Percentiles rank a stretch among this genome's conserved stretches.
These are phyloP conservation scores for Callosobruchus maculatus DNA, from an alignment of 2,888 invertebrate species.

Conservation along the genomic window DNA sequence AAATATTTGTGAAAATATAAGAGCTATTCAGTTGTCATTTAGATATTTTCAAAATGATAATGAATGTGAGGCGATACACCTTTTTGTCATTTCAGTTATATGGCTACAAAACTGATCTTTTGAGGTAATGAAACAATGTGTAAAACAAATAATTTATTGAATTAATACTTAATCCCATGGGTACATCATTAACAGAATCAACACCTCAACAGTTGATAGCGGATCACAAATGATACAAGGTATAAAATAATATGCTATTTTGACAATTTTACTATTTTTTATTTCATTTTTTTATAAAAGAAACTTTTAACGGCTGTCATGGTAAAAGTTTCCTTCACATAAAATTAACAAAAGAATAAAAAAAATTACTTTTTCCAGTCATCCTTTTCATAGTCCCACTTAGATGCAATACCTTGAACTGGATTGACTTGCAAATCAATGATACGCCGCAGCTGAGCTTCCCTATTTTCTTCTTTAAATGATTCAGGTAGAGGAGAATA, in stretches of 20 bases:
- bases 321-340: constrained; percentile 8
- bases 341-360: neutral
- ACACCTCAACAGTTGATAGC: neutral
- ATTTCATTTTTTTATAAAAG: constrained; percentile 10
- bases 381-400: constrained; percentile 70
- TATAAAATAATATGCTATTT: constrained; percentile 14
- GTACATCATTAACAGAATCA: neutral
- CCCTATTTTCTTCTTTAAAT: constrained; percentile 57
- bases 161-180: constrained; percentile 8
- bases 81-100: no score
- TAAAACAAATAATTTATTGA: neutral
- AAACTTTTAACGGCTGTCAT: constrained; percentile 17
- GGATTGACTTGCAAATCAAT: constrained; percentile 57
- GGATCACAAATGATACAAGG: constrained; percentile 4
- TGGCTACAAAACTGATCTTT: no score
- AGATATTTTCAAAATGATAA: no score
- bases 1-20: no score
- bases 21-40: no score
- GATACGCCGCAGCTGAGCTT: constrained; percentile 59
- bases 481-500: constrained; percentile 51
- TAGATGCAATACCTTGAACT: constrained; percentile 59
- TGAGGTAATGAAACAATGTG: neutral
- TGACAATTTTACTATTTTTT: constrained; percentile 9
- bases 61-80: no score
- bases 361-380: constrained; percentile 57